Base-by-base conservation (phyloP, 2,113 vertebrate species). In the Thinocorus orbignyianus region DNA sequence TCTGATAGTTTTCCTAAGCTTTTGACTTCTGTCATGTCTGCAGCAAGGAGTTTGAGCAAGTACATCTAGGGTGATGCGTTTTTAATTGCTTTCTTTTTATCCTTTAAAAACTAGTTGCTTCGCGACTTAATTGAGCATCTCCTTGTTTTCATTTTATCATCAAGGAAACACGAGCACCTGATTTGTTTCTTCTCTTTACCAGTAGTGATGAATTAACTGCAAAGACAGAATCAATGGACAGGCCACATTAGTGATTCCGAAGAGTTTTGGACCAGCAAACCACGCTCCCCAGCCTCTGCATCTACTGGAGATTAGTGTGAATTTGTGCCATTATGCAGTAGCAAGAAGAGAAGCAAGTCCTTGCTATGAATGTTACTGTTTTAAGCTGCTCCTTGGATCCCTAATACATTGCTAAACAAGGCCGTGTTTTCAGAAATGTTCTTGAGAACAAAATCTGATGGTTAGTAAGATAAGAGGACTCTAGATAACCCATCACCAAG, bases 21-120 rank as follows among this genome's bases (percentile, higher is more conserved):
- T 85, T 92, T 95, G 35, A 41, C 28, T 80, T 83, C 64, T 90
- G 65, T 88, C 31, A 3, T 41, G 17, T 88, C 69, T 65, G 13
- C 49, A 74, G 33, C 44, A 71, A 68, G 65, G 33, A 55, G 33
- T 60, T 71, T 73, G 55, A 88, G 64, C 26, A n/a, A 58, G 14
- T 60, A 42, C 30, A 44, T 74, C 24, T 64, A 60, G n/a, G 22
- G 39, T 39, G 42, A 74, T 93, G 60, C 39, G 65, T 84, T 95
- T 96, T 93, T 81, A 68, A 83, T 83, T 82, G 61, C 49, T 90
- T 94, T 90, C 54, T 33, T 92, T 90, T 90, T 49, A 82, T 92
- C 42, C 39, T 77, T 88, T 83, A 80, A 90, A 81, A 90, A 88
- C 31, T 42, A 28, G 17, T 60, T 86, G 51, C 61, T 81, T 86